Conservation (phyloP, 2,888 invertebrate genomes). For the Hypercompe scribonia region DNA sequence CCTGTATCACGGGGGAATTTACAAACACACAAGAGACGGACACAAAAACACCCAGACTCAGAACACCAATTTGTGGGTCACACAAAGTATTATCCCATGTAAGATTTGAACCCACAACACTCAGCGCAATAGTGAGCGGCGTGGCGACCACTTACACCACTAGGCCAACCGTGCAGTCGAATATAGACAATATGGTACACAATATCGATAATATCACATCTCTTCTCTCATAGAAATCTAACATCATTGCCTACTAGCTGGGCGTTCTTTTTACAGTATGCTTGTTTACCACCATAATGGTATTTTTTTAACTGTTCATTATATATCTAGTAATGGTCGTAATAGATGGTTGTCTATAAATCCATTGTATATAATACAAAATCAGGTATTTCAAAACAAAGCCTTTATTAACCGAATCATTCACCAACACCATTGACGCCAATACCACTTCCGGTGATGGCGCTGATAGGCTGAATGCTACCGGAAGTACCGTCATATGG, state of each 20-base stretch:
- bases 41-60: too few species aligned
- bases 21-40: too few species aligned
- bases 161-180: too few species aligned
- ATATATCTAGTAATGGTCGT: neutral
- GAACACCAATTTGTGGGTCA: too few species aligned
- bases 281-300: neutral
- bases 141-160: too few species aligned
- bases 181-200: too few species aligned
- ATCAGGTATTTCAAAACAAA: slow-evolving; percentile 34
- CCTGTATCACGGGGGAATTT: too few species aligned
- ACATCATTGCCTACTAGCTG: neutral
- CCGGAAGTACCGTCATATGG: slow-evolving; percentile 77
- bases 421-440: slow-evolving; percentile 39
- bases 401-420: slow-evolving; percentile 46
- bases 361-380: slow-evolving; percentile 17
- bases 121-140: too few species aligned
- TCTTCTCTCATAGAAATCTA: neutral
- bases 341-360: neutral
- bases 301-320: neutral
- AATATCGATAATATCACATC: too few species aligned
- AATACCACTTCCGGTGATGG: slow-evolving; percentile 61
- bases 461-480: slow-evolving; percentile 62
- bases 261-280: neutral
- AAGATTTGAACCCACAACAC: too few species aligned
- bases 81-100: too few species aligned